A percentile compares a stretch with the other conserved stretches of the same genome.
Evolutionary conservation across 92 coral and sea anemone species (phyloP).

Genomic region (Epizoanthus fatuus): DNA sequence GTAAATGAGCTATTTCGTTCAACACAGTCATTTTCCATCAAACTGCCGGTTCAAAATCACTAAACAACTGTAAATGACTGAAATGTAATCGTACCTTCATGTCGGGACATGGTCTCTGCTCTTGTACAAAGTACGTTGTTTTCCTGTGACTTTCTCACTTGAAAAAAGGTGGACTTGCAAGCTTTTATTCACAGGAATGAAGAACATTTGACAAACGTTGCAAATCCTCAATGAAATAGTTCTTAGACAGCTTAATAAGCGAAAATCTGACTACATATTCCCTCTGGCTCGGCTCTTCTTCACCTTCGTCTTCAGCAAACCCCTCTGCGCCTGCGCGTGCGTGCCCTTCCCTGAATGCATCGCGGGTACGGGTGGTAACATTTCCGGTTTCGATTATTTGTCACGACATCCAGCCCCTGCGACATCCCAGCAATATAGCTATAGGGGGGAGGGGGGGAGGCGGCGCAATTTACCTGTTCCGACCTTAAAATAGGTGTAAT

Average conservation of each 20-base stretch:
- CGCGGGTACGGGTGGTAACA: slow-evolving; percentile 25
- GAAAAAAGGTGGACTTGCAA: slow-evolving; percentile 33
- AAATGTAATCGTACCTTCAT: slow-evolving; percentile 89
- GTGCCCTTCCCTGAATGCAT: slow-evolving; percentile 44
- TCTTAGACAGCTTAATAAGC: slow-evolving; percentile 3
- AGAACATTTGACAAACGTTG: slow-evolving; percentile 76
- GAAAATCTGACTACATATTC: slow-evolving; percentile 7
- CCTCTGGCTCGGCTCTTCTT: no score
- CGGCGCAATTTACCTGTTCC: no score
- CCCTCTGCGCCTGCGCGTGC: slow-evolving; percentile 35
- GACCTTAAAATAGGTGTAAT: no score
- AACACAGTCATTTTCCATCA: not conserved
- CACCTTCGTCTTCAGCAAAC: no score
- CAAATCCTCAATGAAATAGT: slow-evolving; percentile 22
- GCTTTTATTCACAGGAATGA: slow-evolving; percentile 50
- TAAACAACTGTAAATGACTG: not conserved
- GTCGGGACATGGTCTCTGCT: slow-evolving; percentile 93
- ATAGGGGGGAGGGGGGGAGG: no score
- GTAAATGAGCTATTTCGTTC: not conserved
- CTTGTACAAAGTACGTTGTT: slow-evolving; percentile 37
- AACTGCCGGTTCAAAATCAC: slow-evolving; percentile 10
- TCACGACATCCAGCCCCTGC: no score
- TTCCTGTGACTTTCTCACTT: slow-evolving; percentile 9
- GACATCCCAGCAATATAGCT: no score
- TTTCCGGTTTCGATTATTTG: no score